Evolutionary conservation across 2,888 invertebrate species (phyloP).

Genomic region (Catocala fraxini): DNA sequence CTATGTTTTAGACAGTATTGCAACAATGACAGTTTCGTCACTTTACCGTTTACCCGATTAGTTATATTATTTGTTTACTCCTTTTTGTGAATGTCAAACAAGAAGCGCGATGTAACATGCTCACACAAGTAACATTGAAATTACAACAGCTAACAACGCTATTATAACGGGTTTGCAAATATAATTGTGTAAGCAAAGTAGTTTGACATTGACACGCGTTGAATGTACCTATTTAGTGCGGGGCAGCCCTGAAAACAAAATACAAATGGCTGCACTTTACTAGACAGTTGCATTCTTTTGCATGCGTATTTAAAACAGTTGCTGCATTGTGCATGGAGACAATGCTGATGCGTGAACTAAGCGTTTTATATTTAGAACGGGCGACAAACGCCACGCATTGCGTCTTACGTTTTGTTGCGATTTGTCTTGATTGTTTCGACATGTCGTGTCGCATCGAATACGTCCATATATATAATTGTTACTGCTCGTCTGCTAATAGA

Average conservation of each 20-base stretch:
- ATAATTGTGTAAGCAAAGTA: constrained; percentile 24
- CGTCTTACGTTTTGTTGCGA: constrained; percentile 33
- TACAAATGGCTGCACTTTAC: constrained; percentile 47
- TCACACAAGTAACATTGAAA: background rate
- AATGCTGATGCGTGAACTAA: constrained; percentile 60
- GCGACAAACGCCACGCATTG: constrained; percentile 49
- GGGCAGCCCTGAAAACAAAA: constrained; percentile 48
- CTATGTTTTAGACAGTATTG: too few relatives aligned
- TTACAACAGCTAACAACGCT: background rate
- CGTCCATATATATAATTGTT: constrained; percentile 28
- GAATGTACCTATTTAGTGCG: constrained; percentile 26
- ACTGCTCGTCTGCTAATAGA: constrained; percentile 14
- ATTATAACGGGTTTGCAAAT: constrained; percentile 2
- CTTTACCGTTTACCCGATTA: too few relatives aligned
- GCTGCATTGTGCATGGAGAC: constrained; percentile 52
- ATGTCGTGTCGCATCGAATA: constrained; percentile 22
- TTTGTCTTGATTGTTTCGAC: constrained; percentile 41
- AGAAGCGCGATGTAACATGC: too few relatives aligned
- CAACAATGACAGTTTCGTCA: too few relatives aligned
- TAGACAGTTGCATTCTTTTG: constrained; percentile 43
- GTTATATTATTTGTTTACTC: too few relatives aligned
- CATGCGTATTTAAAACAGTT: constrained; percentile 52
- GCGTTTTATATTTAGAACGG: constrained; percentile 62
- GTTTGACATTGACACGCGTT: constrained; percentile 48
- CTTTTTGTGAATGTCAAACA: too few relatives aligned